phyloP scores from a whole-genome alignment of 2,888 invertebrate species.

The Habroteleia sp. region DNA sequence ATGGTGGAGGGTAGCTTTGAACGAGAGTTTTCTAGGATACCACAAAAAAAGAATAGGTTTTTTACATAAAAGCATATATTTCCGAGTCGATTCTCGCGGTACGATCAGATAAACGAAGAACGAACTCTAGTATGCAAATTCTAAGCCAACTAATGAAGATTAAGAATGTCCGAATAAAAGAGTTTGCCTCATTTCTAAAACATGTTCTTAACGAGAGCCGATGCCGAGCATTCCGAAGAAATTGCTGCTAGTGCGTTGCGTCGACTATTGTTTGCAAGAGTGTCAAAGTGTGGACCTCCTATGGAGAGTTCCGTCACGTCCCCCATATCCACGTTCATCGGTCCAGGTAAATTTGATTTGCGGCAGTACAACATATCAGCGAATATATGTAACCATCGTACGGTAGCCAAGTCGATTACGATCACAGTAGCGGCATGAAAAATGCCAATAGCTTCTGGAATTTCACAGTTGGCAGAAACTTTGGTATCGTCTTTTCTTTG shows the following conservation, averaged over 20 bases:
- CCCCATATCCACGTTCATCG: constrained; percentile 25
- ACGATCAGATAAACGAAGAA: constrained; percentile 77
- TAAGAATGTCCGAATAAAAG: constrained; percentile 75
- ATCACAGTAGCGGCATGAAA: constrained; percentile 64
- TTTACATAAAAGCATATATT: constrained; percentile 60
- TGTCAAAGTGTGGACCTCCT: constrained; percentile 76
- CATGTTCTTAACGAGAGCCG: constrained; percentile 75
- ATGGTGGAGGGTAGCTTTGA: constrained; percentile 27
- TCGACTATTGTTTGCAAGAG: constrained; percentile 73
- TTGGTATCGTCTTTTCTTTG: constrained; percentile 39
- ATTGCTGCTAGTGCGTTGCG: constrained; percentile 63
- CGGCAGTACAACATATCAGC: constrained; percentile 55
- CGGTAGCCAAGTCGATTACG: constrained; percentile 64
- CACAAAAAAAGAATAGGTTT: constrained; percentile 56
- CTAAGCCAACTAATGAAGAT: constrained; percentile 79
- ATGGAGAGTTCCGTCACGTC: constrained; percentile 73
- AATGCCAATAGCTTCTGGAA: constrained; percentile 68
- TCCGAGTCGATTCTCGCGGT: constrained; percentile 72
- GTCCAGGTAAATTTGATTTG: constrained; percentile 58
- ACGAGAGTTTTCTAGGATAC: constrained; percentile 33
- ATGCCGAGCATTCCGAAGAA: constrained; percentile 74
- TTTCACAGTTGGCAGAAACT: constrained; percentile 64
- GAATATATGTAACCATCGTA: constrained; percentile 62
- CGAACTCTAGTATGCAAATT: constrained; percentile 78
- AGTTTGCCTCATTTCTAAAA: constrained; percentile 77